These are phyloP conservation scores for Baronia brevicornis DNA, from an alignment of 2,888 invertebrate genomes.

Conservation along the genomic window DNA sequence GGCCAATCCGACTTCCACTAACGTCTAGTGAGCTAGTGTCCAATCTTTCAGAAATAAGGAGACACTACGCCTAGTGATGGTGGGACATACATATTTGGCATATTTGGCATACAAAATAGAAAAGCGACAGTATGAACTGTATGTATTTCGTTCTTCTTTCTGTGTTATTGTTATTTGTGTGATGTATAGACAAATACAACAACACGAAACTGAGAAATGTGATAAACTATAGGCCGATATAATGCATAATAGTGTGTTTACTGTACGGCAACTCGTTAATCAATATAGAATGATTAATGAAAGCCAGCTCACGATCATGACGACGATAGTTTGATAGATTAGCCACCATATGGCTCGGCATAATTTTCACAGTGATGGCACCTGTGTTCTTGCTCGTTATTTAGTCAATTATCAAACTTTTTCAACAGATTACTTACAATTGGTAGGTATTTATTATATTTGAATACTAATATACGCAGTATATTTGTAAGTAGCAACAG, in stretches of 20 bases:
- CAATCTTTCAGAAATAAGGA: no score
- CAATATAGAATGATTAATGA: conserved; percentile 72
- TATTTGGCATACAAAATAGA: no score
- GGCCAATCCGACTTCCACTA: no score
- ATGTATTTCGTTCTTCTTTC: no score
- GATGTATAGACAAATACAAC: conserved; percentile 11
- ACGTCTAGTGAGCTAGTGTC: no score
- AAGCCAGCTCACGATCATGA: conserved; percentile 48
- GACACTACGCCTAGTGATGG: no score
- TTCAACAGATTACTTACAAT: conserved; percentile 20
- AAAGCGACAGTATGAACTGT: no score
- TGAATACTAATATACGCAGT: no score
- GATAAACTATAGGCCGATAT: conserved; percentile 11
- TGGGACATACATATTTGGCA: no score
- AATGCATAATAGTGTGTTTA: conserved; percentile 28
- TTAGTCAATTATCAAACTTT: conserved; percentile 23
- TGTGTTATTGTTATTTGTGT: no score
- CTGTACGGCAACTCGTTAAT: conserved; percentile 68
- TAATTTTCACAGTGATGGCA: conserved; percentile 65
- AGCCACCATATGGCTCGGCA: conserved; percentile 69
- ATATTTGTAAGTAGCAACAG: no score
- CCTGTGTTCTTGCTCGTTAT: conserved; percentile 50
- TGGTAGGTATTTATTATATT: conserved; percentile 8
- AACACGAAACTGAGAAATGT: conserved; percentile 10
- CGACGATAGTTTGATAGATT: conserved; percentile 71